Percentiles rank a stretch among this genome's conserved stretches.
Evolutionary conservation across 2,888 invertebrate genomes (phyloP).

Genomic region (Mylabris sibirica): DNA sequence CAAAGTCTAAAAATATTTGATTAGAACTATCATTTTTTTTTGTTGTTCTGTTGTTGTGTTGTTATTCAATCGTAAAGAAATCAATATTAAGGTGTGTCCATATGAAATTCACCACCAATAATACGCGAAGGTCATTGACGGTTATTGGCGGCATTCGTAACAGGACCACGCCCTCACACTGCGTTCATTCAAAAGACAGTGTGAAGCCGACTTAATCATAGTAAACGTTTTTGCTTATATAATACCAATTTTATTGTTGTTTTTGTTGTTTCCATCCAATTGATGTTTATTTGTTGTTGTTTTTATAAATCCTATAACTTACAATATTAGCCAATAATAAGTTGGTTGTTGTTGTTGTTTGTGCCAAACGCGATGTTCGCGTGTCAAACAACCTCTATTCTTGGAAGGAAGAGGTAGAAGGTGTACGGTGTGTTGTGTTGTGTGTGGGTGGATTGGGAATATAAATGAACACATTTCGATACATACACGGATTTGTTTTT

Average conservation of each 20-base stretch:
- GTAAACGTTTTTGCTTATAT: not conserved
- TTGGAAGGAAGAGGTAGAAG: slow-evolving; percentile 36
- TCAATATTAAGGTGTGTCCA: not conserved
- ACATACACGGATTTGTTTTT: not conserved
- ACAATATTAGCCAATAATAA: not conserved
- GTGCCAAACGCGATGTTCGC: slow-evolving; percentile 10
- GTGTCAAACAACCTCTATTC: slow-evolving; percentile 11
- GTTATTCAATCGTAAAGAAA: not conserved
- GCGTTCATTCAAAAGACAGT: not conserved
- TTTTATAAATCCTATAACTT: not conserved
- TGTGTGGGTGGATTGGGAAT: slow-evolving; percentile 31
- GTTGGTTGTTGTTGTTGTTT: not conserved
- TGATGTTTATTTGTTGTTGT: not conserved
- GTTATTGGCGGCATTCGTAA: not conserved
- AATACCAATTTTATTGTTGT: not conserved
- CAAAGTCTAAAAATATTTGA: slow-evolving; percentile 15
- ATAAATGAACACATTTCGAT: not conserved
- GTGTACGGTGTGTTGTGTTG: slow-evolving; percentile 32
- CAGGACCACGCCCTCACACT: not conserved
- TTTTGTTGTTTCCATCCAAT: not conserved
- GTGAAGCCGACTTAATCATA: not conserved
- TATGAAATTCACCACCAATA: not conserved
- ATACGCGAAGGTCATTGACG: not conserved
- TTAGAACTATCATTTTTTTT: not conserved
- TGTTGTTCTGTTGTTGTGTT: not conserved